phyloP scores from a whole-genome alignment of 1,140 invertebrate genomes.

The Scylla paramamosain region DNA sequence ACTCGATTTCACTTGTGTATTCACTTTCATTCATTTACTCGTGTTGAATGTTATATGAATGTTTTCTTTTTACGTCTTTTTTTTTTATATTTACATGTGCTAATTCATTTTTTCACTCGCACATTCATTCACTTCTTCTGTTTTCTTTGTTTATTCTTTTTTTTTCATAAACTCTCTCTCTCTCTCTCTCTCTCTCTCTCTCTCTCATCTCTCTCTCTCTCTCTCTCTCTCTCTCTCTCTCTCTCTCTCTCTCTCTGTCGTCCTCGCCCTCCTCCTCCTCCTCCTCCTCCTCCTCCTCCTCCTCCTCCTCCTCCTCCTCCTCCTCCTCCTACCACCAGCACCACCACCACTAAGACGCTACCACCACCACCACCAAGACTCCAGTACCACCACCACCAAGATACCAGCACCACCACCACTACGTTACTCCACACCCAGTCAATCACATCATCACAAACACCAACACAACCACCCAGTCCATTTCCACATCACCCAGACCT shows the following conservation, averaged over 20 bases:
- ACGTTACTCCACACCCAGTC: not conserved
- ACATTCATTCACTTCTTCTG: no score
- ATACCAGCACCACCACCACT: not conserved
- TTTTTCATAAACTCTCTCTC: not conserved
- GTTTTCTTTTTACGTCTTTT: no score
- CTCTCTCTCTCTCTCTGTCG: slow-evolving; percentile 40
- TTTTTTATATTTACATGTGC: slow-evolving; percentile 9
- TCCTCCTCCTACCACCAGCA: not conserved
- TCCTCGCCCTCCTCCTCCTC: not conserved
- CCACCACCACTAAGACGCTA: not conserved
- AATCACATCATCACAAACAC: not conserved
- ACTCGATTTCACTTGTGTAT: not conserved
- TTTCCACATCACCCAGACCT: not conserved
- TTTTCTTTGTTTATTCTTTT: no score
- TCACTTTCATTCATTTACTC: not conserved
- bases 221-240: slow-evolving; percentile 4
- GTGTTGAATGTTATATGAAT: not conserved
- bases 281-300: not conserved
- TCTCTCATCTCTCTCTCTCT: no score
- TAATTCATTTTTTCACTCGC: not conserved
- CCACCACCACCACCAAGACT: not conserved
- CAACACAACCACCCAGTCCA: not conserved
- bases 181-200: no score
- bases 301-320: not conserved
- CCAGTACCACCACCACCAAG: not conserved